phyloP scores from a whole-genome alignment of 1,140 invertebrate genomes.

The Brachionus calyciflorus region DNA sequence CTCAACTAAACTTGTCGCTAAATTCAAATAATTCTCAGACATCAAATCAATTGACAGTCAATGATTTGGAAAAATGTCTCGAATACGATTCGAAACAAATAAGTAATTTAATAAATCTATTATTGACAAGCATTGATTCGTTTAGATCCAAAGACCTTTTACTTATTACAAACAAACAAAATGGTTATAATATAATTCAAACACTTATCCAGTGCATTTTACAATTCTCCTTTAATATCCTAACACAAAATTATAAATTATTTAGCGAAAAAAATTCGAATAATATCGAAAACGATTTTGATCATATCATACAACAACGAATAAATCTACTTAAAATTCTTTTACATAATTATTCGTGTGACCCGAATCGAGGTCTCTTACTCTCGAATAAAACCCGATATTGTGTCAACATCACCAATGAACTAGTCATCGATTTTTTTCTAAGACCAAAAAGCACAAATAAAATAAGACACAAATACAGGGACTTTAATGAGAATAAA shows the following conservation, averaged over 20 bases:
- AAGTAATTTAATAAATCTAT: neutral
- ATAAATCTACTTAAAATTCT: neutral
- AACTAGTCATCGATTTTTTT: neutral
- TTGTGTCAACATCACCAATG: neutral
- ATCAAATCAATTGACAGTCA: neutral
- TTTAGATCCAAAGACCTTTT: slow-evolving; percentile 25
- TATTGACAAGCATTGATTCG: neutral
- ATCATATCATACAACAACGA: neutral
- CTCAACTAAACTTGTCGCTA: neutral
- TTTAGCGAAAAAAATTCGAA: neutral
- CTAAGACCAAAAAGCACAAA: neutral
- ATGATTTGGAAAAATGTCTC: neutral
- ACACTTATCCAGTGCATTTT: neutral
- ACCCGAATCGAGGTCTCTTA: neutral
- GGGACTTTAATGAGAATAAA: neutral
- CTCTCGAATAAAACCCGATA: slow-evolving; percentile 3
- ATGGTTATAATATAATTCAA: slow-evolving; percentile 37
- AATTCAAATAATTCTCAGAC: neutral
- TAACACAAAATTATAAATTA: neutral
- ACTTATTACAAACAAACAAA: slow-evolving; percentile 7
- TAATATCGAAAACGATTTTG: neutral
- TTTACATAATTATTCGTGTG: slow-evolving; percentile 1
- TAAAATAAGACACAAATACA: neutral
- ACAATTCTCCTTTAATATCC: neutral
- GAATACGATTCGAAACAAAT: neutral